These are phyloP conservation scores for Brenthis daphne DNA, from an alignment of 2,888 invertebrate species.

Conservation along the genomic window DNA sequence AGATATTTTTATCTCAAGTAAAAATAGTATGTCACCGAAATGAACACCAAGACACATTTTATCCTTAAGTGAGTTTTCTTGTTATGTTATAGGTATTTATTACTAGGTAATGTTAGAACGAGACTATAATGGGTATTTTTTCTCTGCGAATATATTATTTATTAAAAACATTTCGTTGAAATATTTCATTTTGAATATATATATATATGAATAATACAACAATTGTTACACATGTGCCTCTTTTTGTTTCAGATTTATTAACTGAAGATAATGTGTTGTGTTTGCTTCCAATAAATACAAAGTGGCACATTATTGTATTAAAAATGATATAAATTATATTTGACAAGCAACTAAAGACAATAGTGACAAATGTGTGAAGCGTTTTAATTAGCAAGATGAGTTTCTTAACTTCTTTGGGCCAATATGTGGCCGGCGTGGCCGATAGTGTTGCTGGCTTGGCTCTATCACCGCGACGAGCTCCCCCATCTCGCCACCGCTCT, in stretches of 20 bases:
- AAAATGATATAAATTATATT: too few species aligned
- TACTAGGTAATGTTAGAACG: too few species aligned
- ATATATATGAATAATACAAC: too few species aligned
- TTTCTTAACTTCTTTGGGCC: slow-evolving; percentile 92
- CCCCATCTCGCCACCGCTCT: slow-evolving; percentile 86
- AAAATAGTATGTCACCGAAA: slow-evolving; percentile 1
- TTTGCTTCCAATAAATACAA: too few species aligned
- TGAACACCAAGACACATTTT: slow-evolving; percentile 1
- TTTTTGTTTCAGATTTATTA: too few species aligned
- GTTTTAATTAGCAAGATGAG: slow-evolving; percentile 83
- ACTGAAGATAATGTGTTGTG: too few species aligned
- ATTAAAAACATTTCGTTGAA: too few species aligned
- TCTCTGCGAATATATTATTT: too few species aligned
- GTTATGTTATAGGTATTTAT: background rate
- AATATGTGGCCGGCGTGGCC: slow-evolving; percentile 92
- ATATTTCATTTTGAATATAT: too few species aligned
- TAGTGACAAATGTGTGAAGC: slow-evolving; percentile 37
- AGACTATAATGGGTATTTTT: too few species aligned
- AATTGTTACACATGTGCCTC: too few species aligned
- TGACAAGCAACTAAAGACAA: background rate
- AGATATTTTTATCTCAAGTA: background rate
- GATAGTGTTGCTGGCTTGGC: slow-evolving; percentile 92
- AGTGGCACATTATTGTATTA: too few species aligned
- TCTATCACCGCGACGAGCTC: slow-evolving; percentile 88
- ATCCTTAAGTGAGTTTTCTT: slow-evolving; percentile 16